Conservation (phyloP, 2,113 vertebrate species). For the Mungos mungo region DNA sequence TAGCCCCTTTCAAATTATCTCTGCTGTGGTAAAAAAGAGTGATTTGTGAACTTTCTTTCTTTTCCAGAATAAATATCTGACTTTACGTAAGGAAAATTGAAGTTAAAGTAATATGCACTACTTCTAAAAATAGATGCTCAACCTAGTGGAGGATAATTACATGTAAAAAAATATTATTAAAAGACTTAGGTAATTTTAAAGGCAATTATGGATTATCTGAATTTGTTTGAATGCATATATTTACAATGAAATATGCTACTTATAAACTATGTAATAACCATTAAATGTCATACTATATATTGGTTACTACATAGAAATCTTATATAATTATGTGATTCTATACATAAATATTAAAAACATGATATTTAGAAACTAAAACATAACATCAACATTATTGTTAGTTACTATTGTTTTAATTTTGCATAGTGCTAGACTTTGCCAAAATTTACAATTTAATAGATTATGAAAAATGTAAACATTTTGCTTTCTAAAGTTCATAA, state of each 20-base stretch:
- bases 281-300: not conserved
- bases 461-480: not conserved
- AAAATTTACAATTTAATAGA: slow-evolving; percentile 10
- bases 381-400: not conserved
- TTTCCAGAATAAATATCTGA: not conserved
- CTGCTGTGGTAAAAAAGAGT: not conserved
- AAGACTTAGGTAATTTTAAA: not conserved
- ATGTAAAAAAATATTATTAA: not conserved
- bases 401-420: not conserved
- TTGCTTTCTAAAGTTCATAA: not conserved
- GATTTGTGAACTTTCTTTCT: not conserved
- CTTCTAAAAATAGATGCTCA: not conserved
- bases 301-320: not conserved
- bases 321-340: not conserved
- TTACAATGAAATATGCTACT: not conserved
- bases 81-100: not conserved
- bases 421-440: not conserved
- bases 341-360: not conserved
- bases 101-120: not conserved
- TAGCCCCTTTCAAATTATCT: not conserved
- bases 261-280: not conserved
- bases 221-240: not conserved
- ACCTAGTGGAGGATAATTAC: not conserved
- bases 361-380: not conserved
- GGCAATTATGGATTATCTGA: not conserved